Base-by-base conservation (phyloP, 2,888 invertebrate species). In the Oxystoma pomonae region DNA sequence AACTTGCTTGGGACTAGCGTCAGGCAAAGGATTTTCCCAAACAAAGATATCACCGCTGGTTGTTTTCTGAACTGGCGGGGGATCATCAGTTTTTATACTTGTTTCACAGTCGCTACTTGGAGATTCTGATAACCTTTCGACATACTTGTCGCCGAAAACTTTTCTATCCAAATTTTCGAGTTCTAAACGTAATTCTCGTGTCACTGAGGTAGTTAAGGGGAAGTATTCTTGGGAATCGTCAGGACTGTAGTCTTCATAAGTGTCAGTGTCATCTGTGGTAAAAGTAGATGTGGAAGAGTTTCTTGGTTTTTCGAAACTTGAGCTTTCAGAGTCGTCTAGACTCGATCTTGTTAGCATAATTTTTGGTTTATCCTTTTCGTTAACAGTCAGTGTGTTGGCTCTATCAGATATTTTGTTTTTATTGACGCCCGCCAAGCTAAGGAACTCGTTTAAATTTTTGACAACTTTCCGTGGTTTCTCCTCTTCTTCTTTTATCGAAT, bases 181-280 rank as follows among this genome's bases (percentile, higher is more conserved):
- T 77, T 94, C 93, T 57, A 93, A 83, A 71, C 90, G 85, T 72
- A 94, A 80, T 76, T 94, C 93, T 72, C 92, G 85, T 0, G 93
- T 93, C 82, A 93, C 91, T 1, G 93, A 91, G 2, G 92, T 93
- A 0, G 92, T 91, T 88, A 94, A 90, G 1, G 93, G 92, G 75
- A 90, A 91, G 76, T 92, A 93, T 75, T 90, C 90, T 70, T 91
- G 89, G 1, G 90, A 89, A 77, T 92, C 91, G 70, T 92, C 91
- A 0, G 91, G 90, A 67, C 91, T 91, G 70, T 86, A 86, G 57
- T 86, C 86, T 63, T 87, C 86, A 68, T 84, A 79, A 1, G 78
- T 78, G 66, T 80, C 75, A 57, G 77, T 75, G 69, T 75, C 70
- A 71, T 74, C 73, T 21, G 74, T 75, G 60, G 66, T 63, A 17